Conservation (phyloP, 53 echinoderm and acorn worm genomes). For the Zoroaster sp. region DNA sequence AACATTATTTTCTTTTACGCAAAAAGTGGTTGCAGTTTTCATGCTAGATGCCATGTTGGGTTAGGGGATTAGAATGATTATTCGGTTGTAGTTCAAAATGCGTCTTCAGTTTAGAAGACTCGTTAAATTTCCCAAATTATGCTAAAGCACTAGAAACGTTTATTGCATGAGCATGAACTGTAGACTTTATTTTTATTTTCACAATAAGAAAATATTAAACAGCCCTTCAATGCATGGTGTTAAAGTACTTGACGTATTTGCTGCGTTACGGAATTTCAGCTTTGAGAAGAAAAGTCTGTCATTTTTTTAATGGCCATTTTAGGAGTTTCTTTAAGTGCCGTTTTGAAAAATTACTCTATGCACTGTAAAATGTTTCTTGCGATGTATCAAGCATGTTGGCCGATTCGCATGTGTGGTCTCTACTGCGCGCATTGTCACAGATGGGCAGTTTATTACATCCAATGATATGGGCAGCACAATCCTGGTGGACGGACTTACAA, state of each 20-base stretch:
- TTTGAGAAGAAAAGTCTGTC: background rate
- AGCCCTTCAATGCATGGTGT: slow-evolving; percentile 56
- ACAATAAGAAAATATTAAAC: background rate
- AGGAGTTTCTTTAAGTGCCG: no score
- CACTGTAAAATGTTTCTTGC: background rate
- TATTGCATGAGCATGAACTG: background rate
- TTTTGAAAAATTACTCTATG: background rate
- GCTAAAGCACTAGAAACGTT: background rate
- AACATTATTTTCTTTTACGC: background rate
- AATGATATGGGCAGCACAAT: background rate
- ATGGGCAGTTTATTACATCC: background rate
- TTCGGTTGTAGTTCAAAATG: no score
- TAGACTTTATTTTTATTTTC: background rate
- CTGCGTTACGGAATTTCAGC: background rate
- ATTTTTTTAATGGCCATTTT: background rate
- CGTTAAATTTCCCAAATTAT: no score
- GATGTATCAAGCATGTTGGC: background rate
- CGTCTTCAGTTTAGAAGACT: no score
- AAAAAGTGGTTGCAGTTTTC: slow-evolving; percentile 40
- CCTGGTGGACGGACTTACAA: slow-evolving; percentile 34
- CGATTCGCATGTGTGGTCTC: no score
- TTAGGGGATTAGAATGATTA: background rate
- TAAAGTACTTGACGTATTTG: background rate
- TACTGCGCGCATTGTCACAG: background rate
- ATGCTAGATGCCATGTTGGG: background rate